A percentile compares a stretch with the other conserved stretches of the same genome.
Evolutionary conservation across 2,888 invertebrate genomes (phyloP).

Genomic region (Hipparchia sbordonii): DNA sequence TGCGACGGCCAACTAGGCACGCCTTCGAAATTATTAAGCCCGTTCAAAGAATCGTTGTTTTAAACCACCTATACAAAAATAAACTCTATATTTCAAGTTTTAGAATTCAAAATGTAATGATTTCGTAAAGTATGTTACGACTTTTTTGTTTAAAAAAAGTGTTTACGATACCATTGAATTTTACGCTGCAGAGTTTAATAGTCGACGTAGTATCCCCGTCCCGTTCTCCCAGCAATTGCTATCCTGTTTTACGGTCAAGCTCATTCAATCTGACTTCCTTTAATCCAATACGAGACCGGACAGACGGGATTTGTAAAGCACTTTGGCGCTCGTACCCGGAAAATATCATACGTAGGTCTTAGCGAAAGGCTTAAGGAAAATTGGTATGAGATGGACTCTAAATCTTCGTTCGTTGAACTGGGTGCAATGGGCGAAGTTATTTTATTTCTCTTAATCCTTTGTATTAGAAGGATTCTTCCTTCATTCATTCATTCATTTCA

Average conservation of each 20-base stretch:
- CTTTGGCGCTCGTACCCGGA: slow-evolving; percentile 54
- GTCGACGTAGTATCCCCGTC: slow-evolving; percentile 45
- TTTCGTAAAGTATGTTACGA: slow-evolving; percentile 43
- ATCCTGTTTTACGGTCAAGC: slow-evolving; percentile 56
- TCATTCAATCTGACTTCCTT: slow-evolving; percentile 67
- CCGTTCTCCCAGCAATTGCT: slow-evolving; percentile 43
- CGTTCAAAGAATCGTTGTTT: slow-evolving; percentile 53
- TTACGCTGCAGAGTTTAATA: slow-evolving; percentile 72
- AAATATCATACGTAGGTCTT: slow-evolving; percentile 62
- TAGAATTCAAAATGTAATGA: slow-evolving; percentile 43
- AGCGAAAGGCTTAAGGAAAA: slow-evolving; percentile 56
- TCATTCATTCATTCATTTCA: no score
- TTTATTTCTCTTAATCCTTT: not conserved
- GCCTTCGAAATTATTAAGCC: slow-evolving; percentile 78
- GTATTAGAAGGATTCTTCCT: not conserved
- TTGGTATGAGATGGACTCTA: slow-evolving; percentile 54
- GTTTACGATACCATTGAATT: slow-evolving; percentile 75
- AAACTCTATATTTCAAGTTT: slow-evolving; percentile 25
- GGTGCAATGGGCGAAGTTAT: not conserved
- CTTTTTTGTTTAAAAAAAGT: slow-evolving; percentile 58
- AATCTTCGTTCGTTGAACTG: slow-evolving; percentile 40
- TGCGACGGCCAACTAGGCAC: slow-evolving; percentile 74
- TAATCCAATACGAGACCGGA: slow-evolving; percentile 70
- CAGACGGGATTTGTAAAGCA: slow-evolving; percentile 65
- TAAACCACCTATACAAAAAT: slow-evolving; percentile 39